Evolutionary conservation across 2,797 vertebrate species (phyloP), one percentile per base, ranked within the genome.

Genomic region (Neostethus bicornis): DNA sequence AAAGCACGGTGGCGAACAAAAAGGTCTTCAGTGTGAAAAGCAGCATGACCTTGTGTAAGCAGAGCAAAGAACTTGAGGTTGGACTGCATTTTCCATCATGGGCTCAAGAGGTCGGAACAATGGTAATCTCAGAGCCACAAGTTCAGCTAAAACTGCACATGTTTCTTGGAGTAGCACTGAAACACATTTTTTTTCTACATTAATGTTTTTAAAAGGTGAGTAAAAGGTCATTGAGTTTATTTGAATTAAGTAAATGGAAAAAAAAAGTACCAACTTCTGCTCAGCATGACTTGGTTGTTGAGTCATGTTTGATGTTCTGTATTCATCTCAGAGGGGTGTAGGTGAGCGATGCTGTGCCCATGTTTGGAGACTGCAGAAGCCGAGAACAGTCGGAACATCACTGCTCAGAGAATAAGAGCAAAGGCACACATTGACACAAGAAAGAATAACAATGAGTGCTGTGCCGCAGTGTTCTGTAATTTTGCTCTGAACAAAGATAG

Each of bases 371-470:
- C 61, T 55, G 62, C 64, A 73, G 61, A 48, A 54, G 65, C 16
- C 2, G 81, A 38, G 2, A 0, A 55, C 64, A 68, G 68, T 2
- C 39, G 23, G 51, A 67, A 68, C 57, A 10, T 44, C 65, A 85
- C 75, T 66, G 75, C 61, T 65, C 52, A 31, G 59, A 76, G 60
- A 76, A 75, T 54, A 75, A 84, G 70, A 89, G 87, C 79, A 85
- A 77, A 88, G 71, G 55, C 66, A 46, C 51, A 75, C 69, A 75
- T 65, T 82, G 75, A 80, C 73, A 81, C 62, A 81, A 76, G 74
- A 83, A 75, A 59, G 81, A 86, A 86, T 81, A 86, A 81, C 84
- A 87, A 83, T 85, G 80, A 89, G 73, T n/a, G 49, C 57, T 31
- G 48, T 72, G 77, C 80, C 38, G 72, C 79, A 83, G 76, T 71